Evolutionary conservation across 2,888 invertebrate genomes (phyloP), one percentile per base, ranked within the genome.

Genomic region (Argyresthia albistria): DNA sequence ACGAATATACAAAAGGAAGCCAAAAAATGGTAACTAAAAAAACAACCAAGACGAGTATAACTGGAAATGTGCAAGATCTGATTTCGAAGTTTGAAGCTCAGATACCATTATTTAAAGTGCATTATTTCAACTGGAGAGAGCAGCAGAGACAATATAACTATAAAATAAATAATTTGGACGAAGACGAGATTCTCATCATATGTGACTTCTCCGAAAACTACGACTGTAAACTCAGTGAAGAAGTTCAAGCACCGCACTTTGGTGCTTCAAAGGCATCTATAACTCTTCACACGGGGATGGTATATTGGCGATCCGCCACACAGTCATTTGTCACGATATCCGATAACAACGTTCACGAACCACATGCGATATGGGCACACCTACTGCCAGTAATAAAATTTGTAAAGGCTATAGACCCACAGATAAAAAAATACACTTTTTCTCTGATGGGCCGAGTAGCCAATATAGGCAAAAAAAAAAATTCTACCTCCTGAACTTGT

Each of bases 391-490:
- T 52, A 11, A 12, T 52, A 16, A n/a, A 52, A 7, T 9, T 11
- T 8, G 35, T 52, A 10, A 52, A 52, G 16, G 14, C 46, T 8
- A 3, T 25, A 35, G n/a, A n/a, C n/a, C n/a, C 47, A 42, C 49
- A 47, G 25, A 46, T 51, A 53, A n/a, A n/a, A 39, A 43, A 16
- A 53, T 58, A 42, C 59, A 59, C 43, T 55, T 58, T 15, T 57
- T 52, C 53, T 55, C 56, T 1, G 58, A 59, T 49, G 56, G 57
- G 0, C 55, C 56, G 2, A 49, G 53, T 8, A 37, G 54, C 16
- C 59, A 59, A 12, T 59, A 59, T 39, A 43, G 53, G 10, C 59
- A 59, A 46, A 58, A 59, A 53, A 55, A 56, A n/a, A 56, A 53
- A 52, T 59, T 59, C 52, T 56, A 52, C 52, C 54, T 59, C 37